Base-by-base conservation (phyloP, 2,888 invertebrate genomes). In the Tetranychus piercei region DNA sequence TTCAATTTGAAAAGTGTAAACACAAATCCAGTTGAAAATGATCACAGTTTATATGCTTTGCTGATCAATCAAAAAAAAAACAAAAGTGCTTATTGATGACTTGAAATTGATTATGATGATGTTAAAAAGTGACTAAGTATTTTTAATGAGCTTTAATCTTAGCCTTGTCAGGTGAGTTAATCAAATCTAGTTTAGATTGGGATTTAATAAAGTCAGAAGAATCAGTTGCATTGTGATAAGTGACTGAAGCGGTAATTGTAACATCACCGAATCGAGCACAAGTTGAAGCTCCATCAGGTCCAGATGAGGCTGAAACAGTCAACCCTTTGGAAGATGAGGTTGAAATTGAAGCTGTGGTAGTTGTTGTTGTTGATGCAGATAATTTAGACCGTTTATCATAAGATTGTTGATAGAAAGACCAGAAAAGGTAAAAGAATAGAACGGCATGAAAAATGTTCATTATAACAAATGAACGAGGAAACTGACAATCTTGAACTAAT, bases 391-490 rank as follows among this genome's bases (percentile, higher is more conserved):
- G 22, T 9, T 23, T 20, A 15, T 44, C 20, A 43, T 76, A 76
- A 45, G 45, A 69, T 45, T 76, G 65, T 11, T 23, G 64, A 44
- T 76, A 76, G 45, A 76, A 76, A 6, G 75, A 76, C n/a, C 65
- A 71, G 43, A 76, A 76, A 9, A 76, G 65, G 6, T 55, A 43
- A 34, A 74, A 45, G 45, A 76, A 76, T 4, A 76, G 72, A 34
- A 72, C 72, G 44, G 74, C 75, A 66, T 75, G 70, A 23, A 75
- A 64, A 1, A 74, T 44, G n/a, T 70, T 65, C 43, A 76, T 23
- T 34, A 74, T 55, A 22, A 71, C 43, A 22, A 76, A 74, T 1
- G 44, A 44, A 65, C 67, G 66, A 6, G 75, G 75, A 7, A 72
- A 71, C 18, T 74, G 45, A 67, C 75, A 76, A 20, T 76, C 74